Percentiles rank a stretch among this genome's conserved stretches.
These are phyloP conservation scores for Vidua macroura DNA, from an alignment of 2,113 vertebrate species.

Conservation along the genomic window DNA sequence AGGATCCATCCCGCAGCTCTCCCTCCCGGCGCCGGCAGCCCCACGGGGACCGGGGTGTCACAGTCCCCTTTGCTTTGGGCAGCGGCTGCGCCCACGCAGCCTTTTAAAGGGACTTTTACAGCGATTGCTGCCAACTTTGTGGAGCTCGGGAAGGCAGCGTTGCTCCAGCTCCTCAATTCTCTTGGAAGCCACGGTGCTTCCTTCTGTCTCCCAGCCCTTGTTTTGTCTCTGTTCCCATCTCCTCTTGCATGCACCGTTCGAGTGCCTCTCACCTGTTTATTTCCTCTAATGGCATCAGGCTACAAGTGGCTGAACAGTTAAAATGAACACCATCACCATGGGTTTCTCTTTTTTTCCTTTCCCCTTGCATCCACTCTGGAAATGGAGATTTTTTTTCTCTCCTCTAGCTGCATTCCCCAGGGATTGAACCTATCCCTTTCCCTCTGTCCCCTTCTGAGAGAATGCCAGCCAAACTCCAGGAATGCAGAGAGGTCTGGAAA, in stretches of 20 bases:
- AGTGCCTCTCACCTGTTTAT: constrained; percentile 59
- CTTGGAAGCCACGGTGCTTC: background rate
- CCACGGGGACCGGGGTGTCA: rapidly evolving
- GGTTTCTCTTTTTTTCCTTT: background rate
- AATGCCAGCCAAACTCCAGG: rapidly evolving
- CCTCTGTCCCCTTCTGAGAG: background rate
- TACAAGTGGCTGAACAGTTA: constrained; percentile 56
- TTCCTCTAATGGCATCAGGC: constrained; percentile 47
- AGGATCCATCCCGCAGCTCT: background rate
- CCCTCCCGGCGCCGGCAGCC: background rate
- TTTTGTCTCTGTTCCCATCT: constrained; percentile 19
- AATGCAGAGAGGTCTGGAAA: background rate
- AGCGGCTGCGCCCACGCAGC: rapidly evolving
- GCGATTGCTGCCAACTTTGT: background rate
- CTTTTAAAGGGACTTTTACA: rapidly evolving
- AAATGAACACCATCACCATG: constrained; percentile 20
- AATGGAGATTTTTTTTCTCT: background rate
- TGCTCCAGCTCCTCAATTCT: background rate
- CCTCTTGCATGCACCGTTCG: background rate
- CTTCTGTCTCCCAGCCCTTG: background rate
- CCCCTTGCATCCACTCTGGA: background rate
- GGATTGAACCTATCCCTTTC: background rate
- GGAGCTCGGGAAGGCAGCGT: background rate
- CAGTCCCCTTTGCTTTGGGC: rapidly evolving
- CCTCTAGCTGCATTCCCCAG: background rate